phyloP scores from a whole-genome alignment of 2,113 vertebrate genomes.

The Oryzias javanicus region DNA sequence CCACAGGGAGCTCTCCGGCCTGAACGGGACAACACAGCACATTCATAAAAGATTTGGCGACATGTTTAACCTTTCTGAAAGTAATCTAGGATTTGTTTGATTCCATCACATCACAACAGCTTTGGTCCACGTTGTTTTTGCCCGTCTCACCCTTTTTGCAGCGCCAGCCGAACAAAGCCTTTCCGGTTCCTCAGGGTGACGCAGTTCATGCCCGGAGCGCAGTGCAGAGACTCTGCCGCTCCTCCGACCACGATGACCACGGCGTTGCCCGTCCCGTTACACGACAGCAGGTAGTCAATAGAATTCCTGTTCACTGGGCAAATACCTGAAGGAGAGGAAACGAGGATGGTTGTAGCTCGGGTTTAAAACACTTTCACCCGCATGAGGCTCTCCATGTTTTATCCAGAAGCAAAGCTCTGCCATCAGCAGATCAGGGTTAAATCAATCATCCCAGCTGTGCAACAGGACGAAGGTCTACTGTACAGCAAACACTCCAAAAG shows the following conservation, averaged over 20 bases:
- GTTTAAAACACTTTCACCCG: slow-evolving; percentile 6
- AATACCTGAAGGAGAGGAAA: slow-evolving; percentile 78
- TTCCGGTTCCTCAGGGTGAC: slow-evolving; percentile 90
- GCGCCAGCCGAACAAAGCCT: slow-evolving; percentile 90
- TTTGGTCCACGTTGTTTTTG: slow-evolving; percentile 5
- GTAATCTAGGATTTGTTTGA: slow-evolving; percentile 12
- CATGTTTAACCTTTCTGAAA: slow-evolving; percentile 18
- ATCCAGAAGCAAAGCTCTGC: slow-evolving; percentile 20
- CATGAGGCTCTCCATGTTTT: not conserved
- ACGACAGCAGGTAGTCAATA: slow-evolving; percentile 92
- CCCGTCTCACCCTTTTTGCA: slow-evolving; percentile 85
- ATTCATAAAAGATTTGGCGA: slow-evolving; percentile 26
- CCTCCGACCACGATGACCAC: slow-evolving; percentile 93
- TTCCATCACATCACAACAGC: slow-evolving; percentile 13
- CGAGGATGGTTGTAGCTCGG: not conserved
- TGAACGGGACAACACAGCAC: slow-evolving; percentile 5
- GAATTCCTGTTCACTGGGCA: slow-evolving; percentile 93
- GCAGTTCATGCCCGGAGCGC: slow-evolving; percentile 83
- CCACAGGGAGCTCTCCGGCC: not conserved
- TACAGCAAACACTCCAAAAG: slow-evolving; percentile 24
- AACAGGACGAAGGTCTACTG: slow-evolving; percentile 63
- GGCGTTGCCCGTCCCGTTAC: slow-evolving; percentile 89
- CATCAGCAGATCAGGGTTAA: slow-evolving; percentile 38
- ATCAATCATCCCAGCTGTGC: slow-evolving; percentile 27
- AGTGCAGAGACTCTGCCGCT: slow-evolving; percentile 91